Evolutionary conservation across 1,140 invertebrate species (phyloP), one percentile per base, ranked within the genome.

Genomic region (Epicauta chinensis): DNA sequence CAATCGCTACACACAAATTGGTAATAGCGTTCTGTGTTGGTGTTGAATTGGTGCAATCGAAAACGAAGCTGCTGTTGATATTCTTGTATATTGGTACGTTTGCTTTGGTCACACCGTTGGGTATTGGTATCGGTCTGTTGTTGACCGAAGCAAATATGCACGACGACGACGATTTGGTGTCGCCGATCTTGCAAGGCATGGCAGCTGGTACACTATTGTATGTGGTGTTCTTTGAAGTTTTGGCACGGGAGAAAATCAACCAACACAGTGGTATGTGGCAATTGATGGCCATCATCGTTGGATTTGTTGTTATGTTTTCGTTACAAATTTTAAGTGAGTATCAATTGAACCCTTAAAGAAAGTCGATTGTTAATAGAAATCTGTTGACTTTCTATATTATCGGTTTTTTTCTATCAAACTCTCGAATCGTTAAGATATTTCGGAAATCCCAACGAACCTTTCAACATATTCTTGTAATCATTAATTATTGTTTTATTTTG

Each of bases 181-280:
- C 81, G 0, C 77, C 83, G 2, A 76, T 91, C 2, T 73, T 92
- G 0, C 88, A 93, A 63, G 89, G 88, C 6, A 79, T 93, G 71
- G 89, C 90, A 0, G 87, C 87, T 35, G 91, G 91, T 13, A 93
- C 91, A 0, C 75, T 94, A 9, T 77, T 93, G 0, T 93, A 93
- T 66, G 89, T 94, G 30, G 88, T 92, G 1, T 93, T 93, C 77
- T 93, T 93, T 67, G 91, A 93, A 72, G 88, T 94, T 16, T 76
- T 93, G 40, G 86, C 87, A 31, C 77, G 85, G 46, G 87, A 91
- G 63, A 75, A 84, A 34, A 79, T 81, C 14, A 82, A 81, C 61
- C 71, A 75, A 9, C 79, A 80, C 47, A 76, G 75, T 36, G 87
- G 88, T 2, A 70, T 90, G 14, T 64, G 82, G 2, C 85, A 89